Conservation (phyloP, 1,140 invertebrate genomes). For the Maconellicoccus hirsutus region DNA sequence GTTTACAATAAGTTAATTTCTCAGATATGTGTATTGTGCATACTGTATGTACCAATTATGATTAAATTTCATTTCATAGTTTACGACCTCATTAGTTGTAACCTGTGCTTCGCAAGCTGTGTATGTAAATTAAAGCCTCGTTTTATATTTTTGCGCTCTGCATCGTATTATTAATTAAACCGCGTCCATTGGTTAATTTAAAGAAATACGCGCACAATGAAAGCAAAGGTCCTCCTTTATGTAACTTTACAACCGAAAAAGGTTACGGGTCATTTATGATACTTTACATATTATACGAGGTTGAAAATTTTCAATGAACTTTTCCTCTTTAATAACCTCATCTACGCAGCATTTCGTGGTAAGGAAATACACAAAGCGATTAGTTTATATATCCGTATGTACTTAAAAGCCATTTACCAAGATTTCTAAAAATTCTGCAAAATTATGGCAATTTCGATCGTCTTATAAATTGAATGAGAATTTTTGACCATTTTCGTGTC, state of each 20-base stretch:
- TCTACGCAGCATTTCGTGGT: background rate
- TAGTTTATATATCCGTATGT: background rate
- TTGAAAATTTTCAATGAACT: constrained; percentile 6
- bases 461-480: background rate
- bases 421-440: too few species aligned
- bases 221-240: constrained; percentile 1
- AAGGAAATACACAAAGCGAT: background rate
- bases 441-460: background rate
- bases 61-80: too few species aligned
- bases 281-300: constrained; percentile 5
- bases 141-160: too few species aligned
- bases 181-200: background rate
- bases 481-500: too few species aligned
- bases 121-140: too few species aligned
- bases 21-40: too few species aligned
- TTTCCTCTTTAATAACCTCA: constrained; percentile 4
- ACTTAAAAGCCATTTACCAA: too few species aligned
- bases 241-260: constrained; percentile 5
- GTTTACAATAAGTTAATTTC: too few species aligned
- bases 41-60: too few species aligned
- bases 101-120: too few species aligned
- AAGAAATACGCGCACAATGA: background rate
- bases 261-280: constrained; percentile 7
- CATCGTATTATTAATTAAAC: background rate
- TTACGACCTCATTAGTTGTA: too few species aligned